These are phyloP conservation scores for Polyboroides typus DNA, from an alignment of 2,797 vertebrate genomes.

Conservation along the genomic window DNA sequence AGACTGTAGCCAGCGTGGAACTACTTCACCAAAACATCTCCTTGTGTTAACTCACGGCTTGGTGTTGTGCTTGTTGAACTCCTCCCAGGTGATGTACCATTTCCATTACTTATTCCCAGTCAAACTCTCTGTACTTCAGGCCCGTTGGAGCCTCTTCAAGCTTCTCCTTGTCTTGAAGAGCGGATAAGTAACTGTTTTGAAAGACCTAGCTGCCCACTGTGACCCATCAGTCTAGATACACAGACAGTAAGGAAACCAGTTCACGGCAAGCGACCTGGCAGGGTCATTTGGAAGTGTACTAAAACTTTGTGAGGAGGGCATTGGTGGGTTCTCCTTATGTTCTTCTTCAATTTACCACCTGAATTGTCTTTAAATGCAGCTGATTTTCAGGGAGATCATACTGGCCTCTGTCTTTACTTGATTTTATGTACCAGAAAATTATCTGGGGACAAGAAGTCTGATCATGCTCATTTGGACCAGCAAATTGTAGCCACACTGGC, in stretches of 20 bases:
- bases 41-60: not conserved
- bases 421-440: not conserved
- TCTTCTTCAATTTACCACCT: not conserved
- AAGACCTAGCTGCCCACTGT: not conserved
- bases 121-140: not conserved
- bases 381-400: not conserved
- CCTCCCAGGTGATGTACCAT: not conserved
- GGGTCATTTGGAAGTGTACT: not conserved
- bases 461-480: not conserved
- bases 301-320: not conserved
- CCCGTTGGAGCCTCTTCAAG: fast-evolving
- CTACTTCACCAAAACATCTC: not conserved
- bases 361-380: not conserved
- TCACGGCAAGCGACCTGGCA: not conserved
- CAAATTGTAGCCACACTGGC: not conserved
- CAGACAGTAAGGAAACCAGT: not conserved
- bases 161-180: not conserved
- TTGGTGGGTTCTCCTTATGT: not conserved
- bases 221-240: not conserved
- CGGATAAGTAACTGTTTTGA: not conserved
- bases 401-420: not conserved
- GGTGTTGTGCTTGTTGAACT: not conserved
- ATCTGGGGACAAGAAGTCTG: not conserved
- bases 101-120: not conserved
- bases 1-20: not conserved